A percentile compares a stretch with the other conserved stretches of the same genome.
These are phyloP conservation scores for Origma solitaria DNA, from an alignment of 2,113 vertebrate species.

Conservation along the genomic window DNA sequence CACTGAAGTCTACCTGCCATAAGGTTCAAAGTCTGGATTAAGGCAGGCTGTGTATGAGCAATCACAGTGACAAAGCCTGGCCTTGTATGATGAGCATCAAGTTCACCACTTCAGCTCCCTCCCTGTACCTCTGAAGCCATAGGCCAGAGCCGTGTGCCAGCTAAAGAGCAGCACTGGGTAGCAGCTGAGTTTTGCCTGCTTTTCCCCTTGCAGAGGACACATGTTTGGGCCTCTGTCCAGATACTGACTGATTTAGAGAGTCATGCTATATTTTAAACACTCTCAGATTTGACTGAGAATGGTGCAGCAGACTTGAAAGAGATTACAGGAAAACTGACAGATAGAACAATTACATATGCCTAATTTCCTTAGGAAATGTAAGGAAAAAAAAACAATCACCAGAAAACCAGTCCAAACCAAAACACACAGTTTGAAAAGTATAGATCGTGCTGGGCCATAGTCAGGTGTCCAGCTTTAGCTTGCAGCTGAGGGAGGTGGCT, in stretches of 20 bases:
- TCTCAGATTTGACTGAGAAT: background rate
- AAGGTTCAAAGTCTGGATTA: background rate
- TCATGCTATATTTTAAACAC: background rate
- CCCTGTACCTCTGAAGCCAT: background rate
- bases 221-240: background rate
- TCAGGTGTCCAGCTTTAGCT: background rate
- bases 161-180: background rate
- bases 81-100: background rate
- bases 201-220: background rate
- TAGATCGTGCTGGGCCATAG: background rate
- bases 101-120: background rate
- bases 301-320: background rate
- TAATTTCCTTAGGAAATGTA: background rate
- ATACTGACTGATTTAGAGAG: background rate
- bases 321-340: background rate
- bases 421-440: background rate
- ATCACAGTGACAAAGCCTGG: background rate
- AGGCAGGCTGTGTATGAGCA: background rate
- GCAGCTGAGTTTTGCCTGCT: background rate
- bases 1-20: background rate
- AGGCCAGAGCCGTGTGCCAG: background rate
- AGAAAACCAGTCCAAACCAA: background rate
- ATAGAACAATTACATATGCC: background rate
- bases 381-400: background rate
- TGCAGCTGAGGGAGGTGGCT: background rate